Base-by-base conservation (phyloP, 92 coral and sea anemone species). In the Bergia sp. region DNA sequence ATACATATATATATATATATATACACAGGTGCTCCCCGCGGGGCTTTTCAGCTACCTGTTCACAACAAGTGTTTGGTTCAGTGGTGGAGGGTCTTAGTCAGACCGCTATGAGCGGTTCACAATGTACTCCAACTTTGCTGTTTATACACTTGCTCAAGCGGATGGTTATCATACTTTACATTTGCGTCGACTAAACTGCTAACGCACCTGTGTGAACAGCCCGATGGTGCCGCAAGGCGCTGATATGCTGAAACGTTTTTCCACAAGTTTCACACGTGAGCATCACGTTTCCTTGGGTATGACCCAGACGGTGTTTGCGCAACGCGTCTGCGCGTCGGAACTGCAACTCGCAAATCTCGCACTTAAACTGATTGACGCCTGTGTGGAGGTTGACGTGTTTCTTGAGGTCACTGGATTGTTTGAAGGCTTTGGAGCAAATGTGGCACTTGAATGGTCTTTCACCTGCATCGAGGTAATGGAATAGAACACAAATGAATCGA, bases 371-470 rank as follows among this genome's bases (percentile, higher is more conserved):
- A 67, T 94, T 95, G 49, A 98, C 94, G 3, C 99, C 99, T n/a
- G 99, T 97, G 88, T 97, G 99, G 38, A 97, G 97, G 88, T 97
- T 97, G 92, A 96, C 95, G 93, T 97, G 99, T 80, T 97, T 97
- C 86, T 96, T 94, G 45, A 96, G 94, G 91, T 97, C 99, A 57
- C 99, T 97, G 73, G 99, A 96, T 86, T 97, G 99, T 80, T 97
- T 97, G 94, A 97, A 97, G 57, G 99, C 99, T 55, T 96, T 94
- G 40, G 96, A 85, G 88, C 99, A 97, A 73, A 97, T 96, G 50
- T 92, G 96, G 85, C 99, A 97, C 91, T 97, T 96, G 91, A 97
- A 97, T 6, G 99, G 98, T 10, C 98, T 89, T 61, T 97, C 99
- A 47, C 98, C 98, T 97, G 74, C 23, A 88, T 47, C 42, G 75